Conservation (phyloP, 1,140 invertebrate genomes). For the roundworm (Caenorhabditis elegans) region WBcel235 BX284606.5:11038501-11039000, state of each 20-base stretch:
- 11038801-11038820: constrained; percentile 37
- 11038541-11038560: background rate
- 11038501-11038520: background rate
- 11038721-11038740: no score
- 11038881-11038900: constrained; percentile 5
- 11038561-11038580: background rate
- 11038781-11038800: constrained; percentile 44
- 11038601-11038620: constrained; percentile 26
- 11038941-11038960: constrained; percentile 27
- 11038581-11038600: background rate
- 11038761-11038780: background rate
- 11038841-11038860: constrained; percentile 36
- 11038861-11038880: background rate
- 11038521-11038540: background rate
- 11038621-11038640: background rate
- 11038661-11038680: background rate
- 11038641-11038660: background rate
- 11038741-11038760: no score
- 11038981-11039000: background rate
- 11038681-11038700: background rate
- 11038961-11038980: background rate
- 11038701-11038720: constrained; percentile 27
- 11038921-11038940: background rate
- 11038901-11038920: background rate
- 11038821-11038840: constrained; percentile 34